These are phyloP conservation scores for Chaunax sp. DNA, from an alignment of 2,797 vertebrate species.

Conservation along the genomic window DNA sequence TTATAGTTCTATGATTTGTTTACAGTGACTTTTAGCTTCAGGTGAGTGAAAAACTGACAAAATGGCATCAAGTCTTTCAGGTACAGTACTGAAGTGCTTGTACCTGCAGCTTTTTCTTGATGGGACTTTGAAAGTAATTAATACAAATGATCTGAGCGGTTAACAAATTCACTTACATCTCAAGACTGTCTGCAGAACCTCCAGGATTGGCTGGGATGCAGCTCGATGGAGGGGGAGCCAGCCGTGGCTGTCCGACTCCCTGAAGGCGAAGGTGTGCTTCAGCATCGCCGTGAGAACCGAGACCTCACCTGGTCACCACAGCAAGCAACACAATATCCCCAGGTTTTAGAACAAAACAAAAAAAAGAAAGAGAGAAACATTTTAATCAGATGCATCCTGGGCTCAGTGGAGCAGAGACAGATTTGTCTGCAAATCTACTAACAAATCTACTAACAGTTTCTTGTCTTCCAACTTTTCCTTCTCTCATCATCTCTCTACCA, in stretches of 20 bases:
- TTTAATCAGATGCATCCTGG: not conserved
- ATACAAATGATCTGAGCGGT: not conserved
- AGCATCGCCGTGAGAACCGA: conserved; percentile 84
- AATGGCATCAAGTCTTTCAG: too few species aligned
- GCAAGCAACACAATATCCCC: not conserved
- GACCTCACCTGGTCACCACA: conserved; percentile 79
- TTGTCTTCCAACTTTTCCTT: not conserved
- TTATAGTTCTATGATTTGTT: too few species aligned
- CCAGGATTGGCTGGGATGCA: conserved; percentile 80
- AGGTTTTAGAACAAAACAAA: not conserved
- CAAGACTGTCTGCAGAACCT: conserved; percentile 87
- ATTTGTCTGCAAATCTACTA: not conserved
- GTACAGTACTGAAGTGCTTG: too few species aligned
- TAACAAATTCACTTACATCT: conserved; percentile 74
- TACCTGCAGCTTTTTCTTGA: too few species aligned
- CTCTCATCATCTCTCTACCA: not conserved
- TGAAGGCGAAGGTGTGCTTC: conserved; percentile 82
- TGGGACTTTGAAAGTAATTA: not conserved
- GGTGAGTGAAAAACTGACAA: too few species aligned
- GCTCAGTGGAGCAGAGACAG: not conserved
- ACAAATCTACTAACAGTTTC: too few species aligned
- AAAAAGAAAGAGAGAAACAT: not conserved
- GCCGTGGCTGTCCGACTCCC: conserved; percentile 85
- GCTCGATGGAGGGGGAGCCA: conserved; percentile 90
- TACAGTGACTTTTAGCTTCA: too few species aligned